Percentiles rank a stretch among this genome's conserved stretches.
These are phyloP conservation scores for Chymomyza costata DNA, from an alignment of 1,140 invertebrate genomes.

Conservation along the genomic window DNA sequence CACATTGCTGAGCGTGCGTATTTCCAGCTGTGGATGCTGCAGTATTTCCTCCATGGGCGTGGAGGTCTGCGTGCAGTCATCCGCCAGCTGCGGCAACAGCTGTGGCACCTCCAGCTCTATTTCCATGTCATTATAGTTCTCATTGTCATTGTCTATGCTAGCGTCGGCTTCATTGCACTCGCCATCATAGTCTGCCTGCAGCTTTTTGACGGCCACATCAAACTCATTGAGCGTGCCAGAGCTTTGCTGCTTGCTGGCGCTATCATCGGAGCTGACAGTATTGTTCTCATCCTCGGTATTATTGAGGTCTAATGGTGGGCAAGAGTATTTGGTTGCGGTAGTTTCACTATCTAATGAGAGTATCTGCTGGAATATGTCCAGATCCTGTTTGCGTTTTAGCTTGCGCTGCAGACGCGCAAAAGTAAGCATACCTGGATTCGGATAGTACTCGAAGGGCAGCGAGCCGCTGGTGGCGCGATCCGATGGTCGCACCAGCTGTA, in stretches of 20 bases:
- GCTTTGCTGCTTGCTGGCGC: slow-evolving; percentile 51
- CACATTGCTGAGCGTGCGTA: slow-evolving; percentile 42
- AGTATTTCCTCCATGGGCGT: slow-evolving; percentile 69
- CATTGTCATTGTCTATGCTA: slow-evolving; percentile 52
- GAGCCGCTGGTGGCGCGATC: slow-evolving; percentile 89
- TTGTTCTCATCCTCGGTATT: slow-evolving; percentile 55
- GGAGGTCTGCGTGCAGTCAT: slow-evolving; percentile 64
- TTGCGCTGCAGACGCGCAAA: slow-evolving; percentile 83
- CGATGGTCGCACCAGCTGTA: slow-evolving; percentile 89
- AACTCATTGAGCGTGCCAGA: slow-evolving; percentile 65
- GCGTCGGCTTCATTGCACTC: slow-evolving; percentile 46
- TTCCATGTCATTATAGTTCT: slow-evolving; percentile 49
- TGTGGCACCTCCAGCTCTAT: slow-evolving; percentile 65
- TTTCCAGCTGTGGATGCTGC: slow-evolving; percentile 49
- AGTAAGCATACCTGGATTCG: slow-evolving; percentile 88
- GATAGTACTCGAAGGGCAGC: slow-evolving; percentile 82
- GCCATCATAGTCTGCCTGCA: slow-evolving; percentile 37
- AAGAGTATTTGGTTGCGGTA: slow-evolving; percentile 67
- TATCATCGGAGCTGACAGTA: slow-evolving; percentile 55
- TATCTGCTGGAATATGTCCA: slow-evolving; percentile 75
- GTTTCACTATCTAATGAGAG: slow-evolving; percentile 68
- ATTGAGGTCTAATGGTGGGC: slow-evolving; percentile 48
- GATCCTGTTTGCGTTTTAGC: slow-evolving; percentile 81
- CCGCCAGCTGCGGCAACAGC: slow-evolving; percentile 46
- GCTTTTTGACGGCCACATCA: slow-evolving; percentile 49